A percentile compares a stretch with the other conserved stretches of the same genome.
phyloP scores from a whole-genome alignment of 2,797 vertebrate genomes.

The Bovichtus variegatus region DNA sequence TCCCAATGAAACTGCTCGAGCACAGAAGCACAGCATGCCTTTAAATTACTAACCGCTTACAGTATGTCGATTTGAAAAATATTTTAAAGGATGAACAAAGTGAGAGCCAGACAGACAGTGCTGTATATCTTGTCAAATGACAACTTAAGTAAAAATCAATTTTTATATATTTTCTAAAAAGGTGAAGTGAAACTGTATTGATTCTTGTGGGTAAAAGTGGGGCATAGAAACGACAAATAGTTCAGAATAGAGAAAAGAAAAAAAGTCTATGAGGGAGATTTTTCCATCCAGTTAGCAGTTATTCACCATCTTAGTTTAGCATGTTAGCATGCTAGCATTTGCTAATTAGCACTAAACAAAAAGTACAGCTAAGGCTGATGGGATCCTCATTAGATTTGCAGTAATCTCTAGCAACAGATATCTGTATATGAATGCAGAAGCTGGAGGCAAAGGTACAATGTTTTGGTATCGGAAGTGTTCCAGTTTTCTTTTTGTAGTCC shows the following conservation, averaged over 20 bases:
- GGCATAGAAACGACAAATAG: neutral
- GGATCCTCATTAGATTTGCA: no score
- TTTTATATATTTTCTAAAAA: conserved; percentile 30
- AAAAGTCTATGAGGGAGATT: neutral
- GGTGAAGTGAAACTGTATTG: conserved; percentile 17
- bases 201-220: conserved; percentile 4
- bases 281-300: neutral
- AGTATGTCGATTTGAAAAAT: conserved; percentile 5
- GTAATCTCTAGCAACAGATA: no score
- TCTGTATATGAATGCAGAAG: no score
- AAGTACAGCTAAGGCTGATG: no score
- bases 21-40: conserved; percentile 1
- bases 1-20: conserved; percentile 8
- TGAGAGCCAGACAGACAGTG: neutral
- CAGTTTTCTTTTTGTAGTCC: no score
- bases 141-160: conserved; percentile 4
- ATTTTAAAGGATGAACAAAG: conserved; percentile 6
- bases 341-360: no score
- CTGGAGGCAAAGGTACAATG: no score
- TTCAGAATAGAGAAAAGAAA: neutral
- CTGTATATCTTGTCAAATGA: conserved; percentile 21
- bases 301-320: neutral
- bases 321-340: neutral
- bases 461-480: no score
- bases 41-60: conserved; percentile 12